Conservation (phyloP, 2,888 invertebrate species). For the Nemoura dubitans region DNA sequence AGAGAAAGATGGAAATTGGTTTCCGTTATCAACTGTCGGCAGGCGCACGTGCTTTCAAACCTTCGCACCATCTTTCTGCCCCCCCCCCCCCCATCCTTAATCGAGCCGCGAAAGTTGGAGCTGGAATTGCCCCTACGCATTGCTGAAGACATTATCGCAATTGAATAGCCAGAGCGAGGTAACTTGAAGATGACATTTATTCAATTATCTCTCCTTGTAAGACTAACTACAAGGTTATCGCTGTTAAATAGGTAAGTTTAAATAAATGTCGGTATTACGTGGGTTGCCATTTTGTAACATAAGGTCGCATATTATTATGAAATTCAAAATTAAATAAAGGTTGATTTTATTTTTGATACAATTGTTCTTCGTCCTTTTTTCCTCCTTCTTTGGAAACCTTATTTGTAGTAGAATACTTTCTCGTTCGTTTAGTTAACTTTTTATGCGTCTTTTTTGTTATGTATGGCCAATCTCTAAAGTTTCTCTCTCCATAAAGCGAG, state of each 20-base stretch:
- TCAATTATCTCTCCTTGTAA: neutral
- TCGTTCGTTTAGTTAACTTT: neutral
- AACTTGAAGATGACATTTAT: neutral
- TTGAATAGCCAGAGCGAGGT: neutral
- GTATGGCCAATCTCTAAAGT: neutral
- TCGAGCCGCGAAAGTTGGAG: neutral
- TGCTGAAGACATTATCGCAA: constrained; percentile 20
- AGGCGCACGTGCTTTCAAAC: neutral
- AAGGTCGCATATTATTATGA: neutral
- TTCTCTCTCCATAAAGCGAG: neutral
- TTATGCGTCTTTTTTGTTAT: neutral
- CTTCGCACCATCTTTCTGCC: neutral
- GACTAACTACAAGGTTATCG: neutral
- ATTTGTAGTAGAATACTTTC: neutral
- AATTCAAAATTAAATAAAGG: neutral
- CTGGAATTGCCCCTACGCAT: neutral
- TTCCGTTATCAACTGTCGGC: constrained; percentile 14
- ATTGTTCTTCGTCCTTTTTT: neutral
- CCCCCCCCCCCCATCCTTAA: neutral
- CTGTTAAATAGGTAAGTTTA: neutral
- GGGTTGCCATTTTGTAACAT: neutral
- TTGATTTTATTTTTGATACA: neutral
- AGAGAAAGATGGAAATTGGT: constrained; percentile 25
- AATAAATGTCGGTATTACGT: neutral
- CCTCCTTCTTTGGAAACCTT: too few relatives aligned